Base-by-base conservation (phyloP, 2,113 vertebrate species). In the Vicugna pacos region DNA sequence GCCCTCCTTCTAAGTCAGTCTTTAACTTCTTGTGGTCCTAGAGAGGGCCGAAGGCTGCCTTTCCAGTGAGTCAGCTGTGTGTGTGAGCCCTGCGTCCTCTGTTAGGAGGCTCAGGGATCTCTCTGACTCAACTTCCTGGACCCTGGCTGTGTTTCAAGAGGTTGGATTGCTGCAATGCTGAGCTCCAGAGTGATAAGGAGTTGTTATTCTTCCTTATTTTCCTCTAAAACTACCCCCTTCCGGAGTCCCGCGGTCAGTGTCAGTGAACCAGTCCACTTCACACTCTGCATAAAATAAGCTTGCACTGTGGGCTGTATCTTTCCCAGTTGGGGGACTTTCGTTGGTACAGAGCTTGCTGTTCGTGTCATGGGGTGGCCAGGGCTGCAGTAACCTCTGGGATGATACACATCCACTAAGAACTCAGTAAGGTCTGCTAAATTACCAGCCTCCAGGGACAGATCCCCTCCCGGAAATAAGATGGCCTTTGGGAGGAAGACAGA, bases 311-410 rank as follows among this genome's bases (percentile, higher is more conserved):
- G 38, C 32, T 46, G 0, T n/a, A 22, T 28, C 81, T 62, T 38
- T 69, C 52, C 72, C 16, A n/a, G 0, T 0, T 6, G 5, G 35
- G 20, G 12, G 19, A 32, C 28, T 48, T 11, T 0, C 5, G n/a
- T n/a, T 48, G 28, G 16, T 1, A 10, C 10, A 17, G 28, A 70
- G 19, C 50, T 32, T 28, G 20, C 58, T 30, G 16, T 26, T 70
- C 22, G 1, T 0, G 11, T 9, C 32, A 52, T 4, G 58, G 42
- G 46, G 35, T 2, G 17, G 35, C 4, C 12, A 13, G 9, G 14
- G 17, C 28, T 35, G 22, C 76, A 50, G 62, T 16, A 28, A 81
- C 15, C 30, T 80, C 93, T 62, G 13, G 38, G 32, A 46, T 86
- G 48, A 67, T 11, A 69, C 22, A 52, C 6, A 16, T 2, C 20